Conservation (phyloP, 2,797 vertebrate species). For the Salmo trutta region DNA sequence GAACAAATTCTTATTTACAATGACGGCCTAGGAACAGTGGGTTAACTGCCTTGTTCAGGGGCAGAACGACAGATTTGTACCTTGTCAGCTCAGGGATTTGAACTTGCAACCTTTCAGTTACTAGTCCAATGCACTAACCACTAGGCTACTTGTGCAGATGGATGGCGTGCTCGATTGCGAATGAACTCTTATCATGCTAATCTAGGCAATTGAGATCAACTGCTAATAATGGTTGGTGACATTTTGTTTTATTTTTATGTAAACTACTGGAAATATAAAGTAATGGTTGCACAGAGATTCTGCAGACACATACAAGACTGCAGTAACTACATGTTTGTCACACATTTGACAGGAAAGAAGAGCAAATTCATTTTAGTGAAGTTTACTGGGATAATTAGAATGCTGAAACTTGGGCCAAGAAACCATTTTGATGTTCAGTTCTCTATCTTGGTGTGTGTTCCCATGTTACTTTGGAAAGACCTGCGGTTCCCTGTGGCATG, state of each 20-base stretch:
- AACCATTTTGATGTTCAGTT: neutral
- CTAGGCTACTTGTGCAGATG: too few species aligned
- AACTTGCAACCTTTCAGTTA: too few species aligned
- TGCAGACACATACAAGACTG: neutral
- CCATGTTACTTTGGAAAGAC: neutral
- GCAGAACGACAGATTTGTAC: too few species aligned
- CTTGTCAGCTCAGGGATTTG: too few species aligned
- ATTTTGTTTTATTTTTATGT: constrained; percentile 32
- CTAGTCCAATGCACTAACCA: too few species aligned
- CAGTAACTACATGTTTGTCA: neutral
- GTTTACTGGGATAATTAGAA: neutral
- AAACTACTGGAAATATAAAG: neutral
- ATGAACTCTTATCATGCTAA: constrained; percentile 55
- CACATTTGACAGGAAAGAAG: neutral
- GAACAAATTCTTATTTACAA: too few species aligned
- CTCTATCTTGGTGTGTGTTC: neutral
- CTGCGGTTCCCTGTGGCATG: neutral
- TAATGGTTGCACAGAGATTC: neutral
- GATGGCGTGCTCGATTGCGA: constrained; percentile 47
- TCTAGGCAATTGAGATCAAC: constrained; percentile 13
- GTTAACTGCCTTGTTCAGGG: too few species aligned
- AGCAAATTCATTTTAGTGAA: neutral
- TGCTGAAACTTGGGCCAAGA: neutral
- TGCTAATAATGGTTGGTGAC: constrained; percentile 9
- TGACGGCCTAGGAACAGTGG: too few species aligned